A percentile compares a stretch with the other conserved stretches of the same genome.
phyloP scores from a whole-genome alignment of 2,797 vertebrate species.

The Synanceia verrucosa region DNA sequence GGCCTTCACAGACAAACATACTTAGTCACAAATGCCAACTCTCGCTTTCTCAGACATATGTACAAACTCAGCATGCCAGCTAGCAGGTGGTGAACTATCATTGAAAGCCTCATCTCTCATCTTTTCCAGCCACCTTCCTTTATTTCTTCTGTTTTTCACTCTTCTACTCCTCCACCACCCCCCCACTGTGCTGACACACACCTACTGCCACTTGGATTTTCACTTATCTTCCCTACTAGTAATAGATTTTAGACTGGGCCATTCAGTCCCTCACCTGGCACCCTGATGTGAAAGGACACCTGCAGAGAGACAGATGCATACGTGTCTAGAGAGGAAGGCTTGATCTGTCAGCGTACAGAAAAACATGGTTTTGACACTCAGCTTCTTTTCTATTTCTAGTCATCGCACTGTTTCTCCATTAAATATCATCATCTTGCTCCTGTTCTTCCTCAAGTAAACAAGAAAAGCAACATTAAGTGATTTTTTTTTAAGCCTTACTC shows the following conservation, averaged over 20 bases:
- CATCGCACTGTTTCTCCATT: slow-evolving; percentile 12
- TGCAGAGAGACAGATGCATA: slow-evolving; percentile 66
- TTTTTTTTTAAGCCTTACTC: neutral
- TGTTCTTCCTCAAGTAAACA: neutral
- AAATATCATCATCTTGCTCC: slow-evolving; percentile 11
- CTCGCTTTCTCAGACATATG: slow-evolving; percentile 40
- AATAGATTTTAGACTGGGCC: slow-evolving; percentile 72
- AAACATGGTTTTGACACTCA: slow-evolving; percentile 38
- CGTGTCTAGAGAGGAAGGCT: slow-evolving; percentile 41
- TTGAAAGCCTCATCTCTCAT: slow-evolving; percentile 60
- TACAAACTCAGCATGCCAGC: slow-evolving; percentile 51
- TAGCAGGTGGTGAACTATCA: slow-evolving; percentile 70
- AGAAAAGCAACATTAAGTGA: neutral
- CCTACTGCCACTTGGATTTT: slow-evolving; percentile 77
- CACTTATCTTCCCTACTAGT: slow-evolving; percentile 72
- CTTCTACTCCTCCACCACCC: slow-evolving; percentile 25
- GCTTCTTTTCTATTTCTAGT: slow-evolving; percentile 22
- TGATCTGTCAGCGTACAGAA: slow-evolving; percentile 39
- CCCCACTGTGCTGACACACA: slow-evolving; percentile 71
- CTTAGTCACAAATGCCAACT: slow-evolving; percentile 32
- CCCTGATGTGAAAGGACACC: slow-evolving; percentile 65
- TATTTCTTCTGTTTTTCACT: slow-evolving; percentile 51
- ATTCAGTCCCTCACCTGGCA: slow-evolving; percentile 62
- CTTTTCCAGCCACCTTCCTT: slow-evolving; percentile 34
- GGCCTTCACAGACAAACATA: slow-evolving; percentile 45